Conservation (phyloP, 2,113 vertebrate species). For the Gracilinanus agilis region DNA sequence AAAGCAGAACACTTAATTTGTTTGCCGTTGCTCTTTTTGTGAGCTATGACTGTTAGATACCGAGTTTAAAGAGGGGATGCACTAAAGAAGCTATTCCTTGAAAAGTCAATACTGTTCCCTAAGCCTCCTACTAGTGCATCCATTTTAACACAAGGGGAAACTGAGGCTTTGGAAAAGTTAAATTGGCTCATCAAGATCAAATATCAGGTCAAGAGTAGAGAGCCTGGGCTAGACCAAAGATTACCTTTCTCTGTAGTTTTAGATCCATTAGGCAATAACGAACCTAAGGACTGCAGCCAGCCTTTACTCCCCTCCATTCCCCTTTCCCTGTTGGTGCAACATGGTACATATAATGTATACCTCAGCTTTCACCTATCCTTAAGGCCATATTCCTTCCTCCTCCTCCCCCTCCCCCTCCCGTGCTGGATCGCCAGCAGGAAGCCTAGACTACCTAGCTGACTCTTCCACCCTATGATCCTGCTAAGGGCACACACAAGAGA, state of each 20-base stretch:
- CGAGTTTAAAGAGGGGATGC: background rate
- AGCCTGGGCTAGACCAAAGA: background rate
- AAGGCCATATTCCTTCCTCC: background rate
- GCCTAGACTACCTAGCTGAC: background rate
- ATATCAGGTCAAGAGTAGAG: too few relatives aligned
- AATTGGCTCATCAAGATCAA: background rate
- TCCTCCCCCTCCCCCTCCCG: background rate
- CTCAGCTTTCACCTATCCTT: background rate
- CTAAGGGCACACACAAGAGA: background rate
- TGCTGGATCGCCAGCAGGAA: background rate
- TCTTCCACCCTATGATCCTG: background rate
- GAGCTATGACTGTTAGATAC: background rate
- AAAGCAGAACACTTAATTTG: background rate
- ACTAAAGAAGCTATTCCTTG: too few relatives aligned
- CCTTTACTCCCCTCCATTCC: background rate
- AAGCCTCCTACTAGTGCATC: background rate
- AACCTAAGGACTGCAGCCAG: background rate
- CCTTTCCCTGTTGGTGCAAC: background rate
- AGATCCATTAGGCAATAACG: background rate
- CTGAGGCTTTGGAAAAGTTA: background rate
- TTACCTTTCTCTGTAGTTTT: background rate
- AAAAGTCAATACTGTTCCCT: too few relatives aligned
- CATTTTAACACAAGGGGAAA: background rate
- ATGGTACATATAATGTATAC: background rate
- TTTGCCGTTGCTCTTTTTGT: background rate